Conservation (phyloP, 2,888 invertebrate genomes). For the Brachynemurus nebulosus region DNA sequence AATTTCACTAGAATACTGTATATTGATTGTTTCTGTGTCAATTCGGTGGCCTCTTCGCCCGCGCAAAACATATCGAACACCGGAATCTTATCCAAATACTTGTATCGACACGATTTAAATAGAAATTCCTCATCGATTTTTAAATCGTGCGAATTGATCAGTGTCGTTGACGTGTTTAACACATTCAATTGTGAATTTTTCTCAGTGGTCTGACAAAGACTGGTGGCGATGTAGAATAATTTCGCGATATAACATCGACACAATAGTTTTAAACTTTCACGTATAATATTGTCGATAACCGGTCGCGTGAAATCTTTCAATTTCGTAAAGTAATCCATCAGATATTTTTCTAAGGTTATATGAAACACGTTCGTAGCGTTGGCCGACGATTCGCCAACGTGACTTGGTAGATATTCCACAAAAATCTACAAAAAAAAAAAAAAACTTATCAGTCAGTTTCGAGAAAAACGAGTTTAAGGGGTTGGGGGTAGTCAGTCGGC, state of each 20-base stretch:
- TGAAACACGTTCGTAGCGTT: constrained; percentile 35
- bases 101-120: neutral
- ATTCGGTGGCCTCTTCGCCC: neutral
- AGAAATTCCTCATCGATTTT: neutral
- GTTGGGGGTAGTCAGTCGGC: too few relatives aligned
- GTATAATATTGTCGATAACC: constrained; percentile 32
- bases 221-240: constrained; percentile 14
- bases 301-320: constrained; percentile 26
- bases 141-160: neutral
- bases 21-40: neutral
- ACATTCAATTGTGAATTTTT: neutral
- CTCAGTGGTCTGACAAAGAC: neutral
- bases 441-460: too few relatives aligned
- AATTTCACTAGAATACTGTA: constrained; percentile 20
- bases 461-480: too few relatives aligned
- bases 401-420: constrained; percentile 49
- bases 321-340: constrained; percentile 27
- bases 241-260: constrained; percentile 44
- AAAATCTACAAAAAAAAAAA: constrained; percentile 46
- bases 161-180: neutral
- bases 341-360: constrained; percentile 36
- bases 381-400: constrained; percentile 41
- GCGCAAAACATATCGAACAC: neutral
- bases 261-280: constrained; percentile 43
- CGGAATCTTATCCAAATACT: neutral